Conservation (phyloP, 1,140 invertebrate species). For the Branchinecta lindahli region DNA sequence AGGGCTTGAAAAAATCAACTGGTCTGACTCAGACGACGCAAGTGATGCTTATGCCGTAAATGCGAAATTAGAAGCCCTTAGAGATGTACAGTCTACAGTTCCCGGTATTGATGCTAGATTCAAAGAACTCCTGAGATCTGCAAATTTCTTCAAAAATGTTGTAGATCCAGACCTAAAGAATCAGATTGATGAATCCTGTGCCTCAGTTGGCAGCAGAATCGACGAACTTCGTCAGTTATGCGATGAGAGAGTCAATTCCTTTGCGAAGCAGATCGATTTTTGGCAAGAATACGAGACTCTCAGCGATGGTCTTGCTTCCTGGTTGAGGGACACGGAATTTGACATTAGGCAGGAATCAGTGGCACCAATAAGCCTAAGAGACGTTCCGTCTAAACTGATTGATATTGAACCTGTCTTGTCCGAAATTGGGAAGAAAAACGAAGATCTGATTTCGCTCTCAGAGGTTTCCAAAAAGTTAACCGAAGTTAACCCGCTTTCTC, state of each 20-base stretch:
- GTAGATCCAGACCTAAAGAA: slow-evolving; percentile 21
- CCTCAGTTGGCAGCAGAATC: slow-evolving; percentile 21
- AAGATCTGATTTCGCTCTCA: slow-evolving; percentile 47
- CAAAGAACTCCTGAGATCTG: slow-evolving; percentile 23
- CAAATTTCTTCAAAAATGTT: slow-evolving; percentile 23
- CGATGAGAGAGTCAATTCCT: slow-evolving; percentile 44
- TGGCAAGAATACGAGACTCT: slow-evolving; percentile 64
- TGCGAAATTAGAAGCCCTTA: slow-evolving; percentile 65
- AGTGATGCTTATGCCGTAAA: slow-evolving; percentile 84
- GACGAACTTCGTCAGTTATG: slow-evolving; percentile 18
- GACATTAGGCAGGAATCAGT: slow-evolving; percentile 54
- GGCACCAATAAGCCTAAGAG: slow-evolving; percentile 46
- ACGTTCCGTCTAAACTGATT: slow-evolving; percentile 52
- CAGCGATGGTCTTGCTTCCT: slow-evolving; percentile 56
- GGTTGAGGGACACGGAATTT: slow-evolving; percentile 74
- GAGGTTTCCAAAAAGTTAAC: slow-evolving; percentile 52
- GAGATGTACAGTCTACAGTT: slow-evolving; percentile 55
- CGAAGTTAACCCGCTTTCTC: slow-evolving; percentile 57
- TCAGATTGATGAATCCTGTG: slow-evolving; percentile 23
- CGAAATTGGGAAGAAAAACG: slow-evolving; percentile 44
- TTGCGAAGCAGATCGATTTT: slow-evolving; percentile 53
- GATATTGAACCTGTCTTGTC: slow-evolving; percentile 46
- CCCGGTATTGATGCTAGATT: slow-evolving; percentile 30
- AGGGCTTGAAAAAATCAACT: slow-evolving; percentile 73
- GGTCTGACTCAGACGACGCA: slow-evolving; percentile 71